A percentile compares a stretch with the other conserved stretches of the same genome.
Evolutionary conservation across 2,888 invertebrate species (phyloP).

Genomic region (Notocelia uddmanniana): DNA sequence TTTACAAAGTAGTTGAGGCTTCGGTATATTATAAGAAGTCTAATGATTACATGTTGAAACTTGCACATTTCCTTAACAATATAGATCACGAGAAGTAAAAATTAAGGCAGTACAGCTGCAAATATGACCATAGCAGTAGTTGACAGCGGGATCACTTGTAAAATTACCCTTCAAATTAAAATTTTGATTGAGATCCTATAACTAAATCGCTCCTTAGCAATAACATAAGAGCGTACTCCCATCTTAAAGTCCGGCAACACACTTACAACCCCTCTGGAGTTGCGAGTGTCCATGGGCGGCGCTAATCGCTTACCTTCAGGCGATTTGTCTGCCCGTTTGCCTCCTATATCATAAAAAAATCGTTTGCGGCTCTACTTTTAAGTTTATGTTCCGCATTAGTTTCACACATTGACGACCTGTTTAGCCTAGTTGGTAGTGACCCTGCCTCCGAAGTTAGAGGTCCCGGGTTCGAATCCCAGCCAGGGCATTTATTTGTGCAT

Average conservation of each 20-base stretch:
- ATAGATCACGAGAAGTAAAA: conserved; percentile 67
- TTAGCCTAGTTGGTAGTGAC: no score
- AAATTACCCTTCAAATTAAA: neutral
- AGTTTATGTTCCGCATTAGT: no score
- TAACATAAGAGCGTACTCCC: no score
- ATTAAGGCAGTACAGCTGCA: conserved; percentile 58
- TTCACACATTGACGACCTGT: no score
- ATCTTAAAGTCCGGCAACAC: no score
- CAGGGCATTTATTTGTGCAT: no score
- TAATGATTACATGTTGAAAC: conserved; percentile 32
- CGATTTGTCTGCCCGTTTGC: neutral
- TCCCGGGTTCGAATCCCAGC: no score
- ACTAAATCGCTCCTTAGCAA: neutral
- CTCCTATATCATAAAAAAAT: neutral
- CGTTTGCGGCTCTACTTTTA: neutral
- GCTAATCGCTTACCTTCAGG: neutral
- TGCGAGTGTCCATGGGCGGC: neutral
- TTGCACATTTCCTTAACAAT: conserved; percentile 46
- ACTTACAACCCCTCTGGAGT: neutral
- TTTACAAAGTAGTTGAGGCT: conserved; percentile 14
- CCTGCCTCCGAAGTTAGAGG: no score
- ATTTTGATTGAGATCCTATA: neutral
- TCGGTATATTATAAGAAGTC: conserved; percentile 15
- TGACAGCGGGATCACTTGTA: conserved; percentile 1
- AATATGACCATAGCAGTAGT: conserved; percentile 35